Evolutionary conservation across 1,140 invertebrate genomes (phyloP), one percentile per base, ranked within the genome.

Genomic region (Trinorchestia longiramus): DNA sequence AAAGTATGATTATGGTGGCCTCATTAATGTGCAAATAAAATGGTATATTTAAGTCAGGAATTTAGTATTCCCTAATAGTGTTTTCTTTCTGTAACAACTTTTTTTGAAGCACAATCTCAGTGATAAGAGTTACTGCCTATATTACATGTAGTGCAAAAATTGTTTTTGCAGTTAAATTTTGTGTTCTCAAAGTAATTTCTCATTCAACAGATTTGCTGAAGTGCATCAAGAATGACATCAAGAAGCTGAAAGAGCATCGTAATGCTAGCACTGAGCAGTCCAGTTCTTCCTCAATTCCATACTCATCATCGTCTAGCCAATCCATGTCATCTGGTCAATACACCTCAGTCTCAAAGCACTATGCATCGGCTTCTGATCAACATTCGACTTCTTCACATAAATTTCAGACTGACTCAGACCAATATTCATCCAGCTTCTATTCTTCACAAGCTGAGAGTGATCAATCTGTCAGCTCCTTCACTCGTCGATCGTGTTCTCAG

Each of bases 191-290:
- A 42, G 36, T 90, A 90, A 90, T 90, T 90, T 41, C 43, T 4
- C 88, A 90, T 45, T 94, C 43, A 43, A 43, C 92, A 94, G 92
- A 94, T 94, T 45, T 94, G 11, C 44, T 94, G 92, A 94, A 94
- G 92, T 94, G 92, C 92, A 94, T 94, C 92, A 94, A 94, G 44
- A 43, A 45, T 94, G 92, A 94, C 92, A 94, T 94, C 44, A 94
- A 94, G 44, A 40, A 8, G 0, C 41, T 94, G 92, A 94, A 47
- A 45, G 43, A 44, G 43, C 41, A 47, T 11, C 92, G 92, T 45
- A 94, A 40, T 45, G 43, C 92, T 11, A 45, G 92, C 11, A 19
- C 41, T 45, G 92, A 94, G 4, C 92, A 94, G 43, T 45, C 92
- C 17, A 94, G 3, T 47, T 47, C 43, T 94, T 23, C 43, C 11